Conservation (phyloP, 2,888 invertebrate species). For the Pomacea canaliculata region DNA sequence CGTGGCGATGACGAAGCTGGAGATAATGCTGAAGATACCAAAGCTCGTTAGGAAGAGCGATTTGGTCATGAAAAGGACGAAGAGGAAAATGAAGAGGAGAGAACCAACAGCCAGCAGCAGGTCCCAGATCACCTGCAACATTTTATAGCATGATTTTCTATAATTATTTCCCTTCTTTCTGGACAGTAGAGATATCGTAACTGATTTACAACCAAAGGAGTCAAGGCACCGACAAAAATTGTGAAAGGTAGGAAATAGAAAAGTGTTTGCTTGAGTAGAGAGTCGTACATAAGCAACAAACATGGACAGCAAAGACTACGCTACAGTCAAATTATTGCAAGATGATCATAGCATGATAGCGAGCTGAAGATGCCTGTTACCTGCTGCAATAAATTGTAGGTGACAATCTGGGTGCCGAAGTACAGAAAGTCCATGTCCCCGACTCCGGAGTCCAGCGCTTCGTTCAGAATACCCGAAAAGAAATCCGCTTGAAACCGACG, state of each 20-base stretch:
- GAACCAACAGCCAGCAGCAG: conserved; percentile 53
- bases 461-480: conserved; percentile 17
- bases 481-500: conserved; percentile 16
- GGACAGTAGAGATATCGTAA: no score
- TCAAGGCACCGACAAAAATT: no score
- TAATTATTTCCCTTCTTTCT: no score
- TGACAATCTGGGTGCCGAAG: conserved; percentile 14
- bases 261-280: no score
- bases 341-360: no score
- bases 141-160: no score
- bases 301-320: no score
- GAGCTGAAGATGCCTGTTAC: neutral
- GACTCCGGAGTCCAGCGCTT: conserved; percentile 1
- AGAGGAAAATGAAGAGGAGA: conserved; percentile 53
- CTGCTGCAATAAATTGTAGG: conserved; percentile 13
- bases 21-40: conserved; percentile 47
- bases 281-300: no score
- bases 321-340: no score
- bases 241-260: no score
- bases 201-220: no score
- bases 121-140: conserved; percentile 45
- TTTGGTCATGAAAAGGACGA: conserved; percentile 53
- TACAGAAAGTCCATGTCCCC: conserved; percentile 23
- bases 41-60: conserved; percentile 50
- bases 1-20: conserved; percentile 52